These are phyloP conservation scores for Anoncus sp. DNA, from an alignment of 2,888 invertebrate genomes.

Conservation along the genomic window DNA sequence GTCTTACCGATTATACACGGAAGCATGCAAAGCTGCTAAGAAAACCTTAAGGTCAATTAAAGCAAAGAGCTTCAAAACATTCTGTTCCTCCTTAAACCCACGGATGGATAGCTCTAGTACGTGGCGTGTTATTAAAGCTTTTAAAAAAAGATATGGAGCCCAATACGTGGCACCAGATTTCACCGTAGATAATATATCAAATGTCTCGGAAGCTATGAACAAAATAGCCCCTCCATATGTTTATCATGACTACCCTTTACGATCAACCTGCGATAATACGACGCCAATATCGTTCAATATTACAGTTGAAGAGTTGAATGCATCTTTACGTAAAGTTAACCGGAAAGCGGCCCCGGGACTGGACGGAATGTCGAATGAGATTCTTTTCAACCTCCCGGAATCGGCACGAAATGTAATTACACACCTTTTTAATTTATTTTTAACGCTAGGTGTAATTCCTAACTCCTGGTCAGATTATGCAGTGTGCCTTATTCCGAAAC, in stretches of 20 bases:
- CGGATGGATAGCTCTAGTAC: background rate
- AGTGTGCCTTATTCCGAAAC: background rate
- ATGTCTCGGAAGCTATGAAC: background rate
- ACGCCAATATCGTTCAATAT: background rate
- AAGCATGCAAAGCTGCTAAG: too few relatives aligned
- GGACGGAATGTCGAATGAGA: background rate
- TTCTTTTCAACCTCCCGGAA: background rate
- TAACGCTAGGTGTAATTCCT: background rate
- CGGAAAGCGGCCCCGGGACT: background rate
- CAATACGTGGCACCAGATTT: background rate
- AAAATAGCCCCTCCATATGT: background rate
- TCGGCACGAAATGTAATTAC: background rate
- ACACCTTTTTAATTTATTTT: background rate
- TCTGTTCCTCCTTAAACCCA: background rate
- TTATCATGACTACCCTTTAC: background rate
- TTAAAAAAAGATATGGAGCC: background rate
- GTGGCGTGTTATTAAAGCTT: background rate
- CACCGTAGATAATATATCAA: background rate
- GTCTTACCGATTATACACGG: too few relatives aligned
- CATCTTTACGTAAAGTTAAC: background rate
- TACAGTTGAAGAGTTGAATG: background rate
- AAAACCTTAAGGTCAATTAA: background rate
- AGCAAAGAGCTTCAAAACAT: background rate
- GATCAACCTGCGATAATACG: background rate
- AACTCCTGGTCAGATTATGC: background rate